A percentile compares a stretch with the other conserved stretches of the same genome.
phyloP scores from a whole-genome alignment of 2,797 vertebrate species.

The Bradypus variegatus region DNA sequence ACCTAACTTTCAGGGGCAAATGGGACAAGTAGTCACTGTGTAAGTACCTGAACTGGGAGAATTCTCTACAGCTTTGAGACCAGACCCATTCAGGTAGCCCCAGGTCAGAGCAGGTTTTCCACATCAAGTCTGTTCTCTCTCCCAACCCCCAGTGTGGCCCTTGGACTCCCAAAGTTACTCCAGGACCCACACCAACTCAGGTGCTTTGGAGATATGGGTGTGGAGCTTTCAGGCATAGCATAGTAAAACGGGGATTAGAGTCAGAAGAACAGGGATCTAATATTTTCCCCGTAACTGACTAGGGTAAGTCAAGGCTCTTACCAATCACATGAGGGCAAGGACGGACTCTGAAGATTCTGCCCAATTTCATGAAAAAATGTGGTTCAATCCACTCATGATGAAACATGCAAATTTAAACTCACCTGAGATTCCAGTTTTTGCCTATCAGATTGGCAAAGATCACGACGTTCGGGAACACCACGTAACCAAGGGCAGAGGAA shows the following conservation, averaged over 20 bases:
- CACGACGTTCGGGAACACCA: neutral
- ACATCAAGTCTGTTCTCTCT: neutral
- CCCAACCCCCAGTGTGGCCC: neutral
- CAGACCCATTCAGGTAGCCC: neutral
- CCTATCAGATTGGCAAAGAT: neutral
- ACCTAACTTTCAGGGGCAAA: neutral
- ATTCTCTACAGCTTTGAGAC: neutral
- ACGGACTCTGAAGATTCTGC: neutral
- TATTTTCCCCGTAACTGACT: neutral
- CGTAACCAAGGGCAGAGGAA: neutral
- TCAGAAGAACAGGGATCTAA: neutral
- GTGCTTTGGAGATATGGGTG: neutral
- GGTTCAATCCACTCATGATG: neutral
- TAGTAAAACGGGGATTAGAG: neutral
- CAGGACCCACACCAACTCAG: neutral
- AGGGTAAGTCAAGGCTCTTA: neutral
- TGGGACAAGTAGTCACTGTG: neutral
- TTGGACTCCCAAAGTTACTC: neutral
- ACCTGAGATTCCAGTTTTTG: neutral
- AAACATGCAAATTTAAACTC: neutral
- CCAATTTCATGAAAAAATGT: neutral
- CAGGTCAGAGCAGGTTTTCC: neutral
- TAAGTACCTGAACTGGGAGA: neutral
- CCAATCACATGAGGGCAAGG: neutral
- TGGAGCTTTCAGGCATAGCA: neutral